These are phyloP conservation scores for Lycocerus yunnanus DNA, from an alignment of 2,888 invertebrate species.

Conservation along the genomic window DNA sequence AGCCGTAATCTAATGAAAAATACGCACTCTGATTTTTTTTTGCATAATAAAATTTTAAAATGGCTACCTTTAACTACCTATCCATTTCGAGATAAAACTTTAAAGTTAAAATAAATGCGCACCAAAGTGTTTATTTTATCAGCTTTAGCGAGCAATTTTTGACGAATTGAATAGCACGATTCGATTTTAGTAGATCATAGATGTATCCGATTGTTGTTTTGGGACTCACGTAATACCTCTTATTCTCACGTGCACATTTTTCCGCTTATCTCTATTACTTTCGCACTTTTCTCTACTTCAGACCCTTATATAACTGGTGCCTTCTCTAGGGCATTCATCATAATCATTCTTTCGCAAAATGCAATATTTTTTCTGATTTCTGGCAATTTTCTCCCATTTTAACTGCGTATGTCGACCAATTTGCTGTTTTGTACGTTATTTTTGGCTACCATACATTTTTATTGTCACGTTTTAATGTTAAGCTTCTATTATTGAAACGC, in stretches of 20 bases:
- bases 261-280: constrained; percentile 43
- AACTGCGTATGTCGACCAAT: constrained; percentile 22
- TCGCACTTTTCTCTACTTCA: constrained; percentile 20
- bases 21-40: not conserved
- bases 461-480: not conserved
- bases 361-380: constrained; percentile 42
- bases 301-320: constrained; percentile 36
- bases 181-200: constrained; percentile 21
- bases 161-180: constrained; percentile 17
- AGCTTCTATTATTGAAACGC: not conserved
- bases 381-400: constrained; percentile 27
- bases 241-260: constrained; percentile 39
- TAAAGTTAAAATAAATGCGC: not conserved
- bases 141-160: constrained; percentile 7
- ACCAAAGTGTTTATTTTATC: constrained; percentile 9
- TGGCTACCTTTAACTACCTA: too few species aligned
- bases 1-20: not conserved
- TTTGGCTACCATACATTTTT: not conserved
- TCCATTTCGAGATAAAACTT: not conserved
- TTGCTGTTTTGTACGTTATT: constrained; percentile 14
- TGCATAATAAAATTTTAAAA: not conserved
- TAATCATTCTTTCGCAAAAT: constrained; percentile 41
- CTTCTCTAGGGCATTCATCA: constrained; percentile 40
- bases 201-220: constrained; percentile 27
- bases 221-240: constrained; percentile 26